phyloP scores from a whole-genome alignment of 2,888 invertebrate species.

The Cephus pygmeus region DNA sequence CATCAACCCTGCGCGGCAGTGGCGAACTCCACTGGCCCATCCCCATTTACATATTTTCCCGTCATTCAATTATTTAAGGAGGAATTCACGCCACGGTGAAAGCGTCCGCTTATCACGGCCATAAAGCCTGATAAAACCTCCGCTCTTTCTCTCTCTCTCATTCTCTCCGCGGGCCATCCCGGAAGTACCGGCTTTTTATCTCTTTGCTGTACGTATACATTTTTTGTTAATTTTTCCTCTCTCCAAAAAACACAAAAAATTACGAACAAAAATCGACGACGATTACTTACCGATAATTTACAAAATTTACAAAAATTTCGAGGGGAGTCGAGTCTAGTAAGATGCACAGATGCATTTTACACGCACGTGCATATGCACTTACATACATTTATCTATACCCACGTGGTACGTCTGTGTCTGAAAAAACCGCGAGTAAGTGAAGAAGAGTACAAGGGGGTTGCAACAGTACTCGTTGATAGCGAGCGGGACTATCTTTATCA shows the following conservation, averaged over 20 bases:
- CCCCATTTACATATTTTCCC: constrained; percentile 47
- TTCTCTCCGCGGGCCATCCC: constrained; percentile 10
- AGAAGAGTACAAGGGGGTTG: neutral
- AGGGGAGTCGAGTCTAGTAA: neutral
- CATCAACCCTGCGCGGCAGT: constrained; percentile 53
- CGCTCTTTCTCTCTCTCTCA: constrained; percentile 1
- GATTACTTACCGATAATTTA: neutral
- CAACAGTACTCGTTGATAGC: neutral
- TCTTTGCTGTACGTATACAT: neutral
- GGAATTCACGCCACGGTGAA: constrained; percentile 21
- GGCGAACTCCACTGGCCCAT: constrained; percentile 27
- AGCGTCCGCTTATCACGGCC: constrained; percentile 40
- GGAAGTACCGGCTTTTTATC: constrained; percentile 16
- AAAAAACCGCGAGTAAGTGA: neutral
- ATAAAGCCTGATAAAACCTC: constrained; percentile 18
- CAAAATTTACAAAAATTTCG: too few species aligned
- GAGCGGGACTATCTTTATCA: neutral
- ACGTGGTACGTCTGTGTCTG: neutral
- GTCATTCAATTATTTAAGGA: constrained; percentile 39
- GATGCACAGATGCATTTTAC: neutral
- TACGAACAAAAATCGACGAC: neutral
- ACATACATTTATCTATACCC: neutral
- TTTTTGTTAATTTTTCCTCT: neutral
- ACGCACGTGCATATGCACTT: neutral
- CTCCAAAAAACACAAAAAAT: neutral